phyloP scores from a whole-genome alignment of 2,797 vertebrate genomes.

The Gastrophryne carolinensis region DNA sequence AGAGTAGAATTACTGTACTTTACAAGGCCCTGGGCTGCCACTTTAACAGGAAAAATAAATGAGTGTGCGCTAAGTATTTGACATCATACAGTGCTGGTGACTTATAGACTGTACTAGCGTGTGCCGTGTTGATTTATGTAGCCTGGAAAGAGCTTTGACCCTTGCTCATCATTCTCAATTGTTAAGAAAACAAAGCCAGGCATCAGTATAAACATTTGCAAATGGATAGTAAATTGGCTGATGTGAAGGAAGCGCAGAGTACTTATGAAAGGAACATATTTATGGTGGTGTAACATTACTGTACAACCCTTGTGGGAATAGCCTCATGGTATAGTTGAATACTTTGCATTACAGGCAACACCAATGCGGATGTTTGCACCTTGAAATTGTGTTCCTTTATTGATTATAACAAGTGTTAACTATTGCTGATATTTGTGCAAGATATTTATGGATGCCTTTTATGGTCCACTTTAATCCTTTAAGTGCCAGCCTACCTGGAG shows the following conservation, averaged over 20 bases:
- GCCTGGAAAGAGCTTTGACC: constrained; percentile 37
- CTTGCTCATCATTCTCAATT: constrained; percentile 35
- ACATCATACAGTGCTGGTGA: constrained; percentile 6
- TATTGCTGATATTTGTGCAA: too few species aligned
- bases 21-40: background rate
- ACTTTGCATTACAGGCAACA: background rate
- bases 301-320: constrained; percentile 10
- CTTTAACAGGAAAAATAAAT: background rate
- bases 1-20: too few species aligned
- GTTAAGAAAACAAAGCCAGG: constrained; percentile 46
- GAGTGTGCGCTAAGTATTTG: constrained; percentile 10
- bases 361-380: background rate
- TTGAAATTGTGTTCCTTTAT: background rate
- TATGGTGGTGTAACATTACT: constrained; percentile 42
- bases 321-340: constrained; percentile 4
- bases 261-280: constrained; percentile 50
- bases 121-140: constrained; percentile 36
- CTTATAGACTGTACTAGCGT: background rate
- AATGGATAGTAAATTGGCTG: constrained; percentile 51
- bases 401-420: too few species aligned
- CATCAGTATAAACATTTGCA: constrained; percentile 49
- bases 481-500: too few species aligned
- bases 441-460: too few species aligned
- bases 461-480: too few species aligned
- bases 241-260: constrained; percentile 40